phyloP scores from a whole-genome alignment of 2,888 invertebrate species.

The Ganaspis brasiliensis region DNA sequence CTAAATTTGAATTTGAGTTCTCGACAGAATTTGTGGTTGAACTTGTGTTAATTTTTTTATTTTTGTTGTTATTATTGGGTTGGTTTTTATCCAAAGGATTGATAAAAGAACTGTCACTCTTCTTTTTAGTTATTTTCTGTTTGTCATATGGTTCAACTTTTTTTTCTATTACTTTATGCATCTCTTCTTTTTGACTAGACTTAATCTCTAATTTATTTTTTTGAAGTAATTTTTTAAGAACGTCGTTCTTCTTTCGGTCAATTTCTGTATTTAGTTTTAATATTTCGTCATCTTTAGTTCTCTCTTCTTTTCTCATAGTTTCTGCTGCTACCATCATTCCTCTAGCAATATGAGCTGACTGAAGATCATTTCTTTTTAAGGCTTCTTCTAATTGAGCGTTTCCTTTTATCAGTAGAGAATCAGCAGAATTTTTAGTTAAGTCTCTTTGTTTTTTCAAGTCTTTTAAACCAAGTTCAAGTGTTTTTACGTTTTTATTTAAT shows the following conservation, averaged over 20 bases:
- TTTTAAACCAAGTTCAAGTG: not conserved
- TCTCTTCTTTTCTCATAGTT: not conserved
- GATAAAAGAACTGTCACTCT: not conserved
- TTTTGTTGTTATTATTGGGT: not conserved
- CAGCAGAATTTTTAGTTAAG: not conserved
- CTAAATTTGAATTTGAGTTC: not conserved
- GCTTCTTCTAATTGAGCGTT: not conserved
- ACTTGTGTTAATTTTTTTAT: not conserved
- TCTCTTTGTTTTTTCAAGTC: not conserved
- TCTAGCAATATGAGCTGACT: conserved; percentile 4
- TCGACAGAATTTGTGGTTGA: not conserved
- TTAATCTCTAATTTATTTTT: not conserved
- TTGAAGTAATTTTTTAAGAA: conserved; percentile 3
- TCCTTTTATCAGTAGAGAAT: not conserved
- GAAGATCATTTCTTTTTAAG: not conserved
- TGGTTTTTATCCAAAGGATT: not conserved
- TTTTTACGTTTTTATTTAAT: not conserved
- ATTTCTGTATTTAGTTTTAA: not conserved
- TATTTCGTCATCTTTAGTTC: not conserved
- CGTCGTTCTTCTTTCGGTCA: not conserved
- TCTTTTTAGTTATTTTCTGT: not conserved
- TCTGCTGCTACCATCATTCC: conserved; percentile 4
- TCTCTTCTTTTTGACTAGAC: not conserved
- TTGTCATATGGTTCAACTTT: not conserved
- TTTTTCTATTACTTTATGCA: not conserved